phyloP scores from a whole-genome alignment of 2,797 vertebrate species.

The Bradypodion pumilum region DNA sequence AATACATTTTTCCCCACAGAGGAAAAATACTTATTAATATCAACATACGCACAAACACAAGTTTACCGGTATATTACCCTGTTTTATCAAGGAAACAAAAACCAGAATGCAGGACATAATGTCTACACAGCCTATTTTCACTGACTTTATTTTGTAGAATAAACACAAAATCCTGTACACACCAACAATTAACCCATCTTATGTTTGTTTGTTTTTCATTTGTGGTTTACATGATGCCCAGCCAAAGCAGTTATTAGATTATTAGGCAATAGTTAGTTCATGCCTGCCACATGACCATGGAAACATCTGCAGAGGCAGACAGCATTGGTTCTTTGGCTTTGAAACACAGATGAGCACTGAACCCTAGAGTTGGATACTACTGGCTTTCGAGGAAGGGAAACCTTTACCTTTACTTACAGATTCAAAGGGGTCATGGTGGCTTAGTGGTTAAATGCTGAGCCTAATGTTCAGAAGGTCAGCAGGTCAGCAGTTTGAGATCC shows the following conservation, averaged over 20 bases:
- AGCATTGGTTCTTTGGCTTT: too few species aligned
- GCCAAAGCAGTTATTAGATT: neutral
- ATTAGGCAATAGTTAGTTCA: neutral
- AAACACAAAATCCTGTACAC: neutral
- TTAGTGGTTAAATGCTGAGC: too few species aligned
- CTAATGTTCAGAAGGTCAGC: too few species aligned
- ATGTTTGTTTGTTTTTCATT: neutral
- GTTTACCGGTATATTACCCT: constrained; percentile 21
- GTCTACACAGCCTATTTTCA: neutral
- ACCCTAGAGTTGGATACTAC: too few species aligned
- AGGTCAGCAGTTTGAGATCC: too few species aligned
- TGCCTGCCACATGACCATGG: too few species aligned
- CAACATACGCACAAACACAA: neutral
- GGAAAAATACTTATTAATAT: constrained; percentile 56
- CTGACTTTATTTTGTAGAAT: neutral
- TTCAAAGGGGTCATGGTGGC: too few species aligned
- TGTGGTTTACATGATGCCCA: neutral
- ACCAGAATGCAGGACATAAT: neutral
- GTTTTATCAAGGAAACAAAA: constrained; percentile 41
- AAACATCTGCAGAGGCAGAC: too few species aligned
- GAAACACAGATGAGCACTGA: too few species aligned
- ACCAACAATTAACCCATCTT: neutral
- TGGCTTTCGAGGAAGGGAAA: too few species aligned
- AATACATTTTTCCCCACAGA: constrained; percentile 68
- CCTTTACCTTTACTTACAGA: too few species aligned